Evolutionary conservation across 1,140 invertebrate species (phyloP).

Genomic region (Ylistrum balloti): DNA sequence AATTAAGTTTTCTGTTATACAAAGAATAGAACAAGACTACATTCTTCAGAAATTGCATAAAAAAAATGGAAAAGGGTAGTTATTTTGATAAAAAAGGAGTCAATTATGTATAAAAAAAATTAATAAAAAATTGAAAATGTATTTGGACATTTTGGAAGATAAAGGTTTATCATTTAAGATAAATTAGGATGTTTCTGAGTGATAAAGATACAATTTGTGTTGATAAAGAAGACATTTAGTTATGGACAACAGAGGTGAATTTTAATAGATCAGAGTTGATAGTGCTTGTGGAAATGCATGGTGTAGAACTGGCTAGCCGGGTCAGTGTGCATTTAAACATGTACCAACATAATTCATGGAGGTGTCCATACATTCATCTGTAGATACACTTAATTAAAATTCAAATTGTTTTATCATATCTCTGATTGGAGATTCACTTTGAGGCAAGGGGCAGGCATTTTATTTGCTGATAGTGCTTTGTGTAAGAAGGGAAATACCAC

Average conservation of each 20-base stretch:
- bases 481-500: neutral
- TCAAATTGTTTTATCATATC: slow-evolving; percentile 40
- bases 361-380: slow-evolving; percentile 19
- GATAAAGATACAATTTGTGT: slow-evolving; percentile 15
- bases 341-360: slow-evolving; percentile 26
- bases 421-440: slow-evolving; percentile 17
- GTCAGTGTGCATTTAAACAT: slow-evolving; percentile 29
- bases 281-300: neutral
- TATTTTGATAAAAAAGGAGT: too few species aligned
- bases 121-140: too few species aligned
- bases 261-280: slow-evolving; percentile 32
- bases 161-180: too few species aligned
- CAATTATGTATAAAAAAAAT: too few species aligned
- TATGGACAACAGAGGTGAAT: slow-evolving; percentile 33
- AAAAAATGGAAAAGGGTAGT: too few species aligned
- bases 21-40: too few species aligned
- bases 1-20: too few species aligned
- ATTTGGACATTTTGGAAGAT: too few species aligned
- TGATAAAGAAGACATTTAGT: slow-evolving; percentile 1
- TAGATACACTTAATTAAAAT: slow-evolving; percentile 36
- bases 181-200: neutral
- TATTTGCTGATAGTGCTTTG: slow-evolving; percentile 26
- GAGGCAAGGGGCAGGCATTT: neutral
- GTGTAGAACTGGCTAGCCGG: neutral
- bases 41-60: too few species aligned